Percentiles rank a stretch among this genome's conserved stretches.
Conservation (phyloP, 1,140 invertebrate genomes). For the Camponotus floridanus region DNA sequence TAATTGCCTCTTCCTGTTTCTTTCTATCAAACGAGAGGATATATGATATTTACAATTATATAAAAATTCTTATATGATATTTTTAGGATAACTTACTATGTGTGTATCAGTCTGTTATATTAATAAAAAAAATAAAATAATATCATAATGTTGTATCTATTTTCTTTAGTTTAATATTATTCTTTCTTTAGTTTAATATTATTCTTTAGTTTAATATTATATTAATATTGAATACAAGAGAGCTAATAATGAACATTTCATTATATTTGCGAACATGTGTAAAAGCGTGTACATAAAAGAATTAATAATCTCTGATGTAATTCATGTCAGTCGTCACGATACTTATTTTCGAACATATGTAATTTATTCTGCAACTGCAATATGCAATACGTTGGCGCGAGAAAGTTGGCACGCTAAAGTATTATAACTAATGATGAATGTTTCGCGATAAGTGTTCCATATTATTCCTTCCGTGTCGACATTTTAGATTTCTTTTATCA, state of each 20-base stretch:
- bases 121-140: neutral
- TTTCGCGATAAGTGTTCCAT: constrained; percentile 36
- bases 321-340: constrained; percentile 29
- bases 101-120: too few relatives aligned
- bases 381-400: constrained; percentile 21
- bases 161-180: neutral
- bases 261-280: neutral
- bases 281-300: neutral
- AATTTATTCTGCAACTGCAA: constrained; percentile 32
- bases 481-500: constrained; percentile 23
- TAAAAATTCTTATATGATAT: constrained; percentile 7
- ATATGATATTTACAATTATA: constrained; percentile 15
- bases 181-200: too few relatives aligned
- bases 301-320: constrained; percentile 18
- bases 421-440: constrained; percentile 36
- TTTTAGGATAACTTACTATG: neutral
- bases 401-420: constrained; percentile 34
- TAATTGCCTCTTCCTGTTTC: constrained; percentile 31
- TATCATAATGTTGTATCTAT: neutral
- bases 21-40: neutral
- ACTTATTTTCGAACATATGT: constrained; percentile 14
- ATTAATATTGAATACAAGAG: neutral
- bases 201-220: neutral
- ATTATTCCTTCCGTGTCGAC: constrained; percentile 34
- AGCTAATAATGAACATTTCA: neutral